Base-by-base conservation (phyloP, 2,888 invertebrate genomes). In the Amphipoea lucens region DNA sequence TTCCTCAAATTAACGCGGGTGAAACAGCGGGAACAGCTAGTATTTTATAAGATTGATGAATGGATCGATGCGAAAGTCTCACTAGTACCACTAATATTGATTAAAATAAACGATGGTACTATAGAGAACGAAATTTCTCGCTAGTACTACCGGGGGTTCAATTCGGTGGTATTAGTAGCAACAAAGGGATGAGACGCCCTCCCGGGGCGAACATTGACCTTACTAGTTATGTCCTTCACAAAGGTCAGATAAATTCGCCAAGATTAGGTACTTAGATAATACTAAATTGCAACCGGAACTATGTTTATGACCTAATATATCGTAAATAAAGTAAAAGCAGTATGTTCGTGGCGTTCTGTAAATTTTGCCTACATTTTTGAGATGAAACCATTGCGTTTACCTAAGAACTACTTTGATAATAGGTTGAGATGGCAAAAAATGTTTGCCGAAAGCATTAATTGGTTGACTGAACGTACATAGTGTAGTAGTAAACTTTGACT, bases 21-120 rank as follows among this genome's bases (percentile, higher is more conserved):
- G 45, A 45, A 11, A 45, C 45, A 11, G 45, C 11, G 45, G 45
- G 11, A 9, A 45, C 45, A 45, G 45, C 11, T 45, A 45, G 45
- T 48, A 48, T 45, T 78, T 36, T 45, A 54, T 36, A n/a, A 29
- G 54, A 45, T 54, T 65, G 12, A 65, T 74, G 65, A 65, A 23
- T 54, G 4, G 12, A 23, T 29, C 9, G 17, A 14, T 29, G 9
- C 6, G 20, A 36, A 3, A 36, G 36, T 36, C 36, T 3, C 36
- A 36, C 36, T 36, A 36, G 36, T 36, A 36, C 36, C 36, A 36
- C 36, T 36, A 36, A 36, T 36, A 36, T 36, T 36, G 36, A 36
- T 36, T 36, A 36, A 36, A 36, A 36, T 36, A 36, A 36, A 36
- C 3, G 36, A 3, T 36, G 36, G 36, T 36, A 36, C 36, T 36